These are phyloP conservation scores for Pterocles orientalis DNA, from an alignment of 2,113 vertebrate species.

Conservation along the genomic window DNA sequence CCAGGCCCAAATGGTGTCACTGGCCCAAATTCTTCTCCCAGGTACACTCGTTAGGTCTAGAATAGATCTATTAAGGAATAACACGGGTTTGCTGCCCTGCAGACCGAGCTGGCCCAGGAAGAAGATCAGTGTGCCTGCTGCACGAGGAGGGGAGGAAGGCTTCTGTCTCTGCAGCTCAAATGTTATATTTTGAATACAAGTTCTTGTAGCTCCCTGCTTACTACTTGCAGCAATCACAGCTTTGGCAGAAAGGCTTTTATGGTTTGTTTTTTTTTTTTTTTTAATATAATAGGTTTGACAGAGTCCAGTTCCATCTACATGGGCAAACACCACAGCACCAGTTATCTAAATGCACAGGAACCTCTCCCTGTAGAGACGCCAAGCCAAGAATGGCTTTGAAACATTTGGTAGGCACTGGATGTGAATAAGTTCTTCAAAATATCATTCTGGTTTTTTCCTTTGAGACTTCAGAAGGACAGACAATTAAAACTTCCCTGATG, in stretches of 20 bases:
- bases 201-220: neutral
- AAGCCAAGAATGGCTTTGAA: neutral
- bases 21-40: neutral
- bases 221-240: neutral
- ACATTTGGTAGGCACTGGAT: neutral
- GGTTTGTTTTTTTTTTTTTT: neutral
- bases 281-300: accelerated
- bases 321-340: neutral
- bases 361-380: neutral
- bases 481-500: neutral
- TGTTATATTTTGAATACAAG: neutral
- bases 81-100: neutral
- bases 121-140: accelerated
- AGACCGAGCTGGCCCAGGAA: neutral
- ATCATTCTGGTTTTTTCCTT: neutral
- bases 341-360: neutral
- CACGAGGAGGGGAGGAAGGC: neutral
- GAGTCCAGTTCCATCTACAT: neutral
- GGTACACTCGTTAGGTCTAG: accelerated
- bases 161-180: neutral
- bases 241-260: neutral
- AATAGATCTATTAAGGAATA: neutral
- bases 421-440: neutral
- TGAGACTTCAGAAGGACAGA: neutral
- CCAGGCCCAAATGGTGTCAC: neutral